Conservation (phyloP, 2,113 vertebrate genomes). For the Podarcis muralis region DNA sequence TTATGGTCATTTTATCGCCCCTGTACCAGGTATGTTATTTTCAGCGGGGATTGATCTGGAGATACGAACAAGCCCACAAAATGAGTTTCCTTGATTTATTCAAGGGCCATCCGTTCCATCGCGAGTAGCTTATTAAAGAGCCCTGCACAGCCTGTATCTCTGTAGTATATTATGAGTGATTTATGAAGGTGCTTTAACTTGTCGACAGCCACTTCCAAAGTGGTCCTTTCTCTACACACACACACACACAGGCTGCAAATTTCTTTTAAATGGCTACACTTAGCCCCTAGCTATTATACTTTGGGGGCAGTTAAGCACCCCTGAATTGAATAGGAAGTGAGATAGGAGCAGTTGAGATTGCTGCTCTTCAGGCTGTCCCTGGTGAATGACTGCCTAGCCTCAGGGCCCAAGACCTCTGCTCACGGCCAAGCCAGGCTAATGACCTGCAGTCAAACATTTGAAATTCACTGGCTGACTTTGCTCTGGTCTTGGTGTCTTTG, state of each 20-base stretch:
- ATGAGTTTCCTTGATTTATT: slow-evolving; percentile 27
- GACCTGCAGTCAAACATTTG: neutral
- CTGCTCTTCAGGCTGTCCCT: slow-evolving; percentile 30
- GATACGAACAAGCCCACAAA: slow-evolving; percentile 19
- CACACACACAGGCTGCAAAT: slow-evolving; percentile 37
- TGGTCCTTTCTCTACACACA: neutral
- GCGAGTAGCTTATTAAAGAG: slow-evolving; percentile 50
- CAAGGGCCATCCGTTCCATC: slow-evolving; percentile 44
- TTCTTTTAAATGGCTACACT: slow-evolving; percentile 57
- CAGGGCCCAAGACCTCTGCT: neutral
- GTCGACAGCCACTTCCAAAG: slow-evolving; percentile 67
- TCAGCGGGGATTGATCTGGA: slow-evolving; percentile 27
- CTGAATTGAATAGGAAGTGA: slow-evolving; percentile 12
- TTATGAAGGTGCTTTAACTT: slow-evolving; percentile 67
- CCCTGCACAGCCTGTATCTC: slow-evolving; percentile 49
- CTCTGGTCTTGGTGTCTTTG: no score
- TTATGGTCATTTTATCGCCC: neutral
- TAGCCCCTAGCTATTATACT: neutral
- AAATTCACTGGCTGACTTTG: neutral
- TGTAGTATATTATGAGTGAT: slow-evolving; percentile 66
- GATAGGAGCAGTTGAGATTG: neutral
- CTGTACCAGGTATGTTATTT: slow-evolving; percentile 26
- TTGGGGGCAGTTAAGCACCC: slow-evolving; percentile 35
- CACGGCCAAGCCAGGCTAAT: neutral
- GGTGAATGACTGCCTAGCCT: neutral